Evolutionary conservation across 2,113 vertebrate species (phyloP), one percentile per base, ranked within the genome.

Genomic region (Malurus melanocephalus): DNA sequence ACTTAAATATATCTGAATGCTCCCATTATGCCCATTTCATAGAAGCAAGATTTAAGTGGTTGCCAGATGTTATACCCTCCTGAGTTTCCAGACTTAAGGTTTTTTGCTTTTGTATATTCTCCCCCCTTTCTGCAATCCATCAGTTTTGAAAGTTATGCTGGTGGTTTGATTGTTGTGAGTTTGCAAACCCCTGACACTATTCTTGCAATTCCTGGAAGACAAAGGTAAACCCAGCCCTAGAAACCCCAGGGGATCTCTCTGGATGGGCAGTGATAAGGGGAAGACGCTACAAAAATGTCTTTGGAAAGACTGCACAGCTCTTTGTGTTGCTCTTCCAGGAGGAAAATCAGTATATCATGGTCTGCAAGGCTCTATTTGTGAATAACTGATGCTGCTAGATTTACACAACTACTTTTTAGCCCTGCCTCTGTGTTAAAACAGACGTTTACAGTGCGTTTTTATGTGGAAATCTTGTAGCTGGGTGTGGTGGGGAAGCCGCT

Each of bases 401-500:
- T 88, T 80, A 56, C 52, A 59, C 43, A 68, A 11, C 35, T 45
- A 20, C 43, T 80, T 91, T 80, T 93, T 75, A 77, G 62, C 7
- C 10, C 77, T 83, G 77, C 73, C 86, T 48, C 87, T 90, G n/a
- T 76, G 52, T 78, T 94, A 78, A 91, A 93, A 81, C 56, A 94
- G 88, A 80, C 72, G 40, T 81, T 83, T 61, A 78, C 91, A 88
- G 94, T 87, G 95, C 73, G 46, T 52, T 93, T 95, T 90, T 95
- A 83, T 92, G 92, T 93, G 94, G 95, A 96, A 93, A 87, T 95
- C 95, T 95, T 85, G 80, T 32, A 74, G 89, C 35, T 95, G 97
- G 97, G 97, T 96, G 97, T 97, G 97, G 97, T 92, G 96, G 98
- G 98, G 98, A 99, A 98, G 98, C 98, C 98, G 80, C 97, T 96